Conservation (phyloP, 2,888 invertebrate genomes). For the Pilophorus perplexus region DNA sequence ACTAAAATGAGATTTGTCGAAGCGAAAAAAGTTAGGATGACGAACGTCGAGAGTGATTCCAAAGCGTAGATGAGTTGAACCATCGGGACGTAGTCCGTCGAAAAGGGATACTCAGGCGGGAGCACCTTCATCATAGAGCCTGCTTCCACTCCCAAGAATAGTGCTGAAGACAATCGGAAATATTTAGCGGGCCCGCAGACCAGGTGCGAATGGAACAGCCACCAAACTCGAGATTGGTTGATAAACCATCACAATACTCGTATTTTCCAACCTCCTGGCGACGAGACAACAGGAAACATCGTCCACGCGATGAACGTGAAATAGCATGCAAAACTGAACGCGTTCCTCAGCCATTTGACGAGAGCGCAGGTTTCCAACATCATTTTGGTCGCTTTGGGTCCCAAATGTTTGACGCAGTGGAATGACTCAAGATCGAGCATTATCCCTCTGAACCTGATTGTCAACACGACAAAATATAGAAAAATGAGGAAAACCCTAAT, state of each 20-base stretch:
- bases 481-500: too few species aligned
- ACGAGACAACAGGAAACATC: constrained; percentile 23
- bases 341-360: constrained; percentile 21
- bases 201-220: too few species aligned
- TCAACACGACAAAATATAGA: too few species aligned
- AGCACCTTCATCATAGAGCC: constrained; percentile 31
- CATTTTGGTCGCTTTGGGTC: not conserved
- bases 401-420: constrained; percentile 31
- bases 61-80: constrained; percentile 12
- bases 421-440: constrained; percentile 19
- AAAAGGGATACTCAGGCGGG: constrained; percentile 28
- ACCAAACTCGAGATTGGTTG: too few species aligned
- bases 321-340: constrained; percentile 30
- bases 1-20: constrained; percentile 33
- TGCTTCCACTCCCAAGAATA: constrained; percentile 13
- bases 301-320: constrained; percentile 31
- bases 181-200: too few species aligned
- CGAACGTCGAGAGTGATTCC: constrained; percentile 27
- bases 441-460: constrained; percentile 14
- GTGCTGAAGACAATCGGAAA: not conserved
- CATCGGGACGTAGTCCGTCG: constrained; percentile 29
- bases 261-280: constrained; percentile 32
- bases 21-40: constrained; percentile 27
- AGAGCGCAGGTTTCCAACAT: constrained; percentile 2
- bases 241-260: too few species aligned